Evolutionary conservation across 2,888 invertebrate genomes (phyloP), one percentile per base, ranked within the genome.

Genomic region (Dynastes maya): DNA sequence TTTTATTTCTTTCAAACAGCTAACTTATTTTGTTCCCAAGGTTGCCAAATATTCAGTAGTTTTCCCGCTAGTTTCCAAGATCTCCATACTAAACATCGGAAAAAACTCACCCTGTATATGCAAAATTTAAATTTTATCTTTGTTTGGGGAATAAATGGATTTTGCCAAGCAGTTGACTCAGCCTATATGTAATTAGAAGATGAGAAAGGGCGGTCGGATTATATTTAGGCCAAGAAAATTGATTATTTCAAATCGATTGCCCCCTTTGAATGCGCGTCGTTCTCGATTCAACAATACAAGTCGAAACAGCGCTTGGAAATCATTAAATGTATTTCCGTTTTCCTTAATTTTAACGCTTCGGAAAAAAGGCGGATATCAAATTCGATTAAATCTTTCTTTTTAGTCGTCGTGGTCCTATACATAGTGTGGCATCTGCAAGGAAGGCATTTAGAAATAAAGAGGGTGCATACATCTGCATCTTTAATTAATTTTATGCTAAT

Each of bases 401-500:
- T 55, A 13, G 32, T 37, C 55, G n/a, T 53, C 2, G 37, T n/a
- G 4, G 13, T 16, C 13, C 40, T 37, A n/a, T n/a, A n/a, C 32
- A 11, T 58, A 22, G 16, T 55, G 40, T 37, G 29, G 71, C 71
- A 67, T 71, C 71, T 70, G 71, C 71, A 71, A 71, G 71, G 32
- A 71, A 71, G 55, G 16, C 55, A 58, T 55, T 55, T 71, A 71
- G 55, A 71, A 37, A 55, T 16, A 58, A 55, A 13, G 49, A 68
- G 71, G 71, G 71, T 71, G 71, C 71, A 71, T 71, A 71, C 58
- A 71, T 71, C 71, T 71, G 40, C 71, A 71, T 71, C 29, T 55
- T 8, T 71, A 71, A 71, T 71, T 71, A 71, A 71, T 71, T 53
- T 71, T 71, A 71, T 55, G 71, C 55, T 71, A 40, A 71, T 55